A percentile compares a stretch with the other conserved stretches of the same genome.
Conservation (phyloP, 2,797 vertebrate genomes). For the Coracias cyanogaster region DNA sequence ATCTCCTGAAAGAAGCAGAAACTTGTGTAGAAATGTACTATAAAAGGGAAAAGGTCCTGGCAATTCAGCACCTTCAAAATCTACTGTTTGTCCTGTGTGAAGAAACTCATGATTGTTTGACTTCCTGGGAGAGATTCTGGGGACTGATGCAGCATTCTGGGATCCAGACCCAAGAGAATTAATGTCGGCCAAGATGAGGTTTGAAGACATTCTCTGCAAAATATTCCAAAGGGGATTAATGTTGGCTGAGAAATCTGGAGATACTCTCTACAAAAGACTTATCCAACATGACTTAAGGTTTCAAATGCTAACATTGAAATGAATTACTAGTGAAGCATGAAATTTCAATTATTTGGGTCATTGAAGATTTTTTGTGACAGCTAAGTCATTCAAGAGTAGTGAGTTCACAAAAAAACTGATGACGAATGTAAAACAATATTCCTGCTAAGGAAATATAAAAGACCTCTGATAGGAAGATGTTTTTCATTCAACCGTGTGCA, state of each 20-base stretch:
- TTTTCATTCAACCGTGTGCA: not conserved
- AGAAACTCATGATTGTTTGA: too few species aligned
- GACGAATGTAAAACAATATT: not conserved
- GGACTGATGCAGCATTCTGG: not conserved
- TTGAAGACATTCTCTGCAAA: not conserved
- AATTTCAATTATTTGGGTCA: not conserved
- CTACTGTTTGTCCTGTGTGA: too few species aligned
- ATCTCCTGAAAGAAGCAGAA: too few species aligned
- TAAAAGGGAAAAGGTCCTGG: too few species aligned
- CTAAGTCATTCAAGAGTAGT: not conserved
- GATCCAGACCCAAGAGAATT: not conserved
- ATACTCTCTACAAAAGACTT: not conserved
- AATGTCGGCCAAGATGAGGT: not conserved
- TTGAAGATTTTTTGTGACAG: not conserved
- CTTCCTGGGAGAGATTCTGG: too few species aligned
- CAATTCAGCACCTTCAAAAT: too few species aligned
- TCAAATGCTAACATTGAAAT: not conserved
- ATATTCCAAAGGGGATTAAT: not conserved
- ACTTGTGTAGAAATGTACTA: too few species aligned
- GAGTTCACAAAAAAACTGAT: not conserved
- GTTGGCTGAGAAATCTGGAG: not conserved
- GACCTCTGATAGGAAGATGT: not conserved
- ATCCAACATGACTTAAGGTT: not conserved
- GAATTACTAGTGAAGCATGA: not conserved
- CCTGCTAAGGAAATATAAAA: not conserved